Conservation (phyloP, 1,140 invertebrate genomes). For the Aphelenchoides fujianensis region DNA sequence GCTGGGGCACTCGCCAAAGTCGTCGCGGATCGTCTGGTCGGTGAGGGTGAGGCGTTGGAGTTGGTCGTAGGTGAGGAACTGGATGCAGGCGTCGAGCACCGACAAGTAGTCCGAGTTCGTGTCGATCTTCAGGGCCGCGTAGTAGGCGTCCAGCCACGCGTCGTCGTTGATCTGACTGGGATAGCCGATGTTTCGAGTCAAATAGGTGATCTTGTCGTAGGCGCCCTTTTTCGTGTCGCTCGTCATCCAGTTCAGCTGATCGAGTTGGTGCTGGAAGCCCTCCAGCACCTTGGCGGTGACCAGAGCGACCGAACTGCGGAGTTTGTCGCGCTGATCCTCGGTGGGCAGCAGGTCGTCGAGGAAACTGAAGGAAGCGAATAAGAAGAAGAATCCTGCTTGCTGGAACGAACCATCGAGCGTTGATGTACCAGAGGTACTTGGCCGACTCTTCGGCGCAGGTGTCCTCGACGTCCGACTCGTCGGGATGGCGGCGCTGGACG, state of each 20-base stretch:
- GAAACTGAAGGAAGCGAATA: not conserved
- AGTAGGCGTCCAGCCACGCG: constrained; percentile 38
- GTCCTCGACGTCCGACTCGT: not conserved
- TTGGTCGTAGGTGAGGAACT: not conserved
- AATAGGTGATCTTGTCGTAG: constrained; percentile 51
- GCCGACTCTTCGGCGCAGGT: not conserved
- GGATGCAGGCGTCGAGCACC: not conserved
- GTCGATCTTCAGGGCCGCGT: constrained; percentile 31
- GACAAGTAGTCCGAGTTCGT: constrained; percentile 28
- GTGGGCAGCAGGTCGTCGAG: constrained; percentile 25
- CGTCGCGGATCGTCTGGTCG: constrained; percentile 21
- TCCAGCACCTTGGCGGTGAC: constrained; percentile 36
- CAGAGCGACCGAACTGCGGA: constrained; percentile 8
- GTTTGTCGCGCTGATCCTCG: constrained; percentile 11
- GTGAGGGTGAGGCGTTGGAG: constrained; percentile 28
- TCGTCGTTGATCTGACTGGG: constrained; percentile 54
- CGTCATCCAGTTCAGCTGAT: constrained; percentile 54
- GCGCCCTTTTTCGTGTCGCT: constrained; percentile 44
- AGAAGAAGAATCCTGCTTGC: no score
- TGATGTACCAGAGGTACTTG: not conserved
- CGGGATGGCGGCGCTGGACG: not conserved
- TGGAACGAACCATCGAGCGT: not conserved
- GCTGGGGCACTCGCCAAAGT: constrained; percentile 26
- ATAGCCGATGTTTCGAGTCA: constrained; percentile 55
- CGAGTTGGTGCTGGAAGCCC: constrained; percentile 54